Base-by-base conservation (phyloP, 2,888 invertebrate genomes). In the Dromius quadrimaculatus region DNA sequence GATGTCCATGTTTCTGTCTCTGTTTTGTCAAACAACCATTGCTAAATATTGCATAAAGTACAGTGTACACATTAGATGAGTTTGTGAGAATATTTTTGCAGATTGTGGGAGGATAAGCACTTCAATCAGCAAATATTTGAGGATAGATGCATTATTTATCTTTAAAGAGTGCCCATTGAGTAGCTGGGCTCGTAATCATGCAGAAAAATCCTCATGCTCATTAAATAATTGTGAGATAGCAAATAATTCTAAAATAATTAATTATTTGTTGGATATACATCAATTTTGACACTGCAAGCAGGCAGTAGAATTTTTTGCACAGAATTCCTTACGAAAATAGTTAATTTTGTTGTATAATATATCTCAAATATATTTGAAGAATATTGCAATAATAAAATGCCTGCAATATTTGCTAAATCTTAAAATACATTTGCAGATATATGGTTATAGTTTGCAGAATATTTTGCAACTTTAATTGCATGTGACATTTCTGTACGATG, bases 11-110 rank as follows among this genome's bases (percentile, higher is more conserved):
- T n/a, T 17, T 45, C 36, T 13, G 59, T 62, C 23, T 62, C n/a
- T 17, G 15, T 6, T n/a, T n/a, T 17, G 43, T 41, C 43, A 62
- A 41, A 62, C 62, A 64, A 5, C 64, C 64, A 64, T 64, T 64
- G 64, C 47, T 34, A 64, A 64, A 64, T 34, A 64, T 64, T 64
- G 64, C 64, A 64, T 64, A 64, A 64, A 64, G 22, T 36, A 36
- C 59, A 59, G 17, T 17, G 59, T 36, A 19, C 19, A 13, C n/a
- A 17, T 20, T 11, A 28, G 20, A 36, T 59, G 28, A 22, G 3
- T 41, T 4, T 41, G 41, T 41, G n/a, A 41, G n/a, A n/a, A n/a
- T n/a, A n/a, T n/a, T n/a, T n/a, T n/a, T n/a, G n/a, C n/a, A n/a
- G n/a, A n/a, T n/a, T n/a, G n/a, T n/a, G n/a, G n/a, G n/a, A n/a